Conservation (phyloP, 2,797 vertebrate genomes). For the Leucoraja ocellata region DNA sequence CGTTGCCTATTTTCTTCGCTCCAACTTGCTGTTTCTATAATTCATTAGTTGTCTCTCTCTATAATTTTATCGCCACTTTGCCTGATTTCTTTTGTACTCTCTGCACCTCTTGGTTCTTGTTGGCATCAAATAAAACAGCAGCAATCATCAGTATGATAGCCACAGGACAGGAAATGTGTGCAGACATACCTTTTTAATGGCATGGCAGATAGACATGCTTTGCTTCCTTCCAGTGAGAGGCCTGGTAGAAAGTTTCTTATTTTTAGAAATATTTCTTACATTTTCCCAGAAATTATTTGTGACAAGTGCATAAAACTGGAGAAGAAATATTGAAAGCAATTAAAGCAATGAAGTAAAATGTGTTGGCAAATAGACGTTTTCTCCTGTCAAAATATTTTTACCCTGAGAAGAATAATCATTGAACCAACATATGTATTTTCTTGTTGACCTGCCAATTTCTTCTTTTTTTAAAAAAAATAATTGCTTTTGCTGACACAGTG, state of each 20-base stretch:
- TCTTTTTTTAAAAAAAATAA: background rate
- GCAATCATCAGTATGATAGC: background rate
- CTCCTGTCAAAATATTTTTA: slow-evolving; percentile 33
- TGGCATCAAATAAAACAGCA: background rate
- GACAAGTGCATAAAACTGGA: background rate
- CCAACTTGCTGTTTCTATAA: background rate
- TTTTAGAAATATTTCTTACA: background rate
- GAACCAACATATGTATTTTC: slow-evolving; percentile 1
- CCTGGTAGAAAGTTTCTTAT: slow-evolving; percentile 10
- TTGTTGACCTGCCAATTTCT: slow-evolving; percentile 22
- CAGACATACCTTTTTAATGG: slow-evolving; percentile 19
- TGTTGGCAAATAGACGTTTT: background rate
- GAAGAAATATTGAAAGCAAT: slow-evolving; percentile 28
- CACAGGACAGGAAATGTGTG: background rate
- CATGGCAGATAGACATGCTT: background rate
- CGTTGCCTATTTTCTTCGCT: no score
- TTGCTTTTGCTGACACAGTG: background rate
- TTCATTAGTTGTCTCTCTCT: background rate
- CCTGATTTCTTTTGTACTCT: background rate
- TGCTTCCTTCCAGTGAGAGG: slow-evolving; percentile 1
- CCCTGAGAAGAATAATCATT: background rate
- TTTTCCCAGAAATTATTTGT: slow-evolving; percentile 1
- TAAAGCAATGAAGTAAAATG: slow-evolving; percentile 19
- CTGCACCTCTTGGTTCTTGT: background rate
- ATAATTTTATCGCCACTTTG: background rate